Base-by-base conservation (phyloP, 2,797 vertebrate genomes). In the Kryptolebias ocellatus region DNA sequence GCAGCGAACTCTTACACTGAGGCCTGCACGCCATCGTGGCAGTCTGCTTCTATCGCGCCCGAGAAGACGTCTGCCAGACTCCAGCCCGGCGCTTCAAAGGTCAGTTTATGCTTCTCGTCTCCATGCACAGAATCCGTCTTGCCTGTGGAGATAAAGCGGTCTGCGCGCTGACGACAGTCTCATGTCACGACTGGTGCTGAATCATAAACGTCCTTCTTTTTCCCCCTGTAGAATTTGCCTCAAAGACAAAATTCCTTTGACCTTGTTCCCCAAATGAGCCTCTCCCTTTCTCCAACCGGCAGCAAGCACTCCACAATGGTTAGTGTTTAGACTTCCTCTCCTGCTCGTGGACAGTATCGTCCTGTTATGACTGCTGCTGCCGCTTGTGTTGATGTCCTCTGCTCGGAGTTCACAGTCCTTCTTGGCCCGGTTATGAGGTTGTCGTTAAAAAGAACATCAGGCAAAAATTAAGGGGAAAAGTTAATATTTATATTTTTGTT, bases 1-100 rank as follows among this genome's bases (percentile, higher is more conserved):
- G 74, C 92, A 94, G 96, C 95, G 11, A 96, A 95, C 0, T 96
- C 95, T 0, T 96, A 88, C 89, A 93, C 95, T 0, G 95, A 96
- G 61, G 87, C 92, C 81, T 95, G 95, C 91, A 96, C 95, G 0
- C 94, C 95, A 0, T 95, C 95, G 5, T 92, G 92, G 78, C 93
- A 93, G 0, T 79, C 94, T 0, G 87, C 83, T 44, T 91, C 92
- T 0, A 50, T 90, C 0, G 93, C 79, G 7, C 90, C 91, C 0
- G 96, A 97, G 74, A 96, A 94, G 87, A 87, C 90, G 0, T 73
- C 91, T 1, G 83, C 92, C 84, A 93, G 93, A 83, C 90, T 94
- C 60, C 82, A 93, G 1, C 81, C 94, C 0, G 84, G 74, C 11
- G 83, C 89, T 53, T 87, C 93, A 74, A 94, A 94, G 93, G 94